Percentiles rank a stretch among this genome's conserved stretches.
Conservation (phyloP, 2,888 invertebrate genomes). For the Hemicrepidius hirtus region DNA sequence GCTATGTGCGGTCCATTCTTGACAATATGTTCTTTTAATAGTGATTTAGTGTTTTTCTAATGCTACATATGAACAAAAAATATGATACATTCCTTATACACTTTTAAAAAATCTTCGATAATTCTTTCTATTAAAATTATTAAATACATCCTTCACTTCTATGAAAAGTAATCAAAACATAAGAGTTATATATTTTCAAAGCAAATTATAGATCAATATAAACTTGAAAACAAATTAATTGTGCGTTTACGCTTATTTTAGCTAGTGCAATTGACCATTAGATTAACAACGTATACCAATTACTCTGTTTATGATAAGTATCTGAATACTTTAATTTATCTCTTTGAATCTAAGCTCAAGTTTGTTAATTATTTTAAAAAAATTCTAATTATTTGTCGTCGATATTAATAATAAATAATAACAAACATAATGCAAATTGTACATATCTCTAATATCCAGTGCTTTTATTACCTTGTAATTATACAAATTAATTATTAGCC, state of each 20-base stretch:
- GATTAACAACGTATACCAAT: constrained; percentile 24
- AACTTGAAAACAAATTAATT: constrained; percentile 20
- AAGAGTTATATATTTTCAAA: background rate
- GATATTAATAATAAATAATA: too few species aligned
- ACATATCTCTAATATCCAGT: too few species aligned
- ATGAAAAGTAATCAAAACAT: background rate
- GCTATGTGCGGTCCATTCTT: constrained; percentile 2
- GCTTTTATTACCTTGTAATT: too few species aligned
- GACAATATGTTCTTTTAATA: background rate
- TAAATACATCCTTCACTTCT: background rate
- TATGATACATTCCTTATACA: background rate
- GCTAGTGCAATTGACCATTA: constrained; percentile 26
- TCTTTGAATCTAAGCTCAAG: background rate
- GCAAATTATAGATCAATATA: background rate
- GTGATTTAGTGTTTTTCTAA: constrained; percentile 14
- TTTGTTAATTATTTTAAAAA: too few species aligned
- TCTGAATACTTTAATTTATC: background rate
- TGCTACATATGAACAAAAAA: background rate
- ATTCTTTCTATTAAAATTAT: background rate
- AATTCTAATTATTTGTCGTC: too few species aligned
- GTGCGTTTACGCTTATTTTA: constrained; percentile 21
- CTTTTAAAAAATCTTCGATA: background rate
- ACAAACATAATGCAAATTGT: too few species aligned
- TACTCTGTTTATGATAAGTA: constrained; percentile 10
- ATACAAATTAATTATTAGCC: too few species aligned